These are phyloP conservation scores for Hydropsyche betteni DNA, from an alignment of 2,888 invertebrate genomes.

Conservation along the genomic window DNA sequence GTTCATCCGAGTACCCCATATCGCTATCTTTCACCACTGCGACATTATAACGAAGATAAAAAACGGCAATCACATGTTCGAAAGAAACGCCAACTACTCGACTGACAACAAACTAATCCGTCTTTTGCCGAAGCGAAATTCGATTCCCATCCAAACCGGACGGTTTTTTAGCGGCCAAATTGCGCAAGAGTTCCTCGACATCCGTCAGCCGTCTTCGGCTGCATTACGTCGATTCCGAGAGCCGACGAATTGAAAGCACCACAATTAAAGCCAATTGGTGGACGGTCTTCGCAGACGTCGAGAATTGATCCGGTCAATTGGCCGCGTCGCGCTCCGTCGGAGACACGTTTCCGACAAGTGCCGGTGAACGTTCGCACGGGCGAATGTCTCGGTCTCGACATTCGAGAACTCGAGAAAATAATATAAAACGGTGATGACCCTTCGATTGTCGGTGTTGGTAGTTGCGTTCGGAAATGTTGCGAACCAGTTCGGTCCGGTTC, in stretches of 20 bases:
- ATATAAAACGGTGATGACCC: neutral
- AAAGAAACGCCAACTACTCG: too few relatives aligned
- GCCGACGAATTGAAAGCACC: neutral
- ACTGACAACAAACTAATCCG: too few relatives aligned
- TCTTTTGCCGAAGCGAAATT: too few relatives aligned
- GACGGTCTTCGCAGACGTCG: neutral
- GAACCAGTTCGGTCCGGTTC: too few relatives aligned
- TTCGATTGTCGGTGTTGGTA: neutral
- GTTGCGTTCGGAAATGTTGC: neutral
- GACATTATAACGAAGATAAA: too few relatives aligned
- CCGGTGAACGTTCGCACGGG: too few relatives aligned
- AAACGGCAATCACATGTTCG: too few relatives aligned
- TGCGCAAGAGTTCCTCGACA: neutral
- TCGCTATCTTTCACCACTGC: too few relatives aligned
- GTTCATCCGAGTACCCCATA: too few relatives aligned
- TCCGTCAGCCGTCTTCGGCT: neutral
- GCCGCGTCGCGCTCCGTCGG: neutral
- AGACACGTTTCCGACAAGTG: neutral
- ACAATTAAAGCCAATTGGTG: conserved; percentile 39
- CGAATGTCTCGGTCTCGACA: neutral
- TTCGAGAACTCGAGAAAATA: neutral
- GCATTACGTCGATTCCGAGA: too few relatives aligned
- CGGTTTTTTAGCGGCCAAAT: too few relatives aligned
- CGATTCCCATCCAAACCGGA: too few relatives aligned
- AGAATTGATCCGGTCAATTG: conserved; percentile 20